Base-by-base conservation (phyloP, 2,888 invertebrate species). In the Agrotis clavis region DNA sequence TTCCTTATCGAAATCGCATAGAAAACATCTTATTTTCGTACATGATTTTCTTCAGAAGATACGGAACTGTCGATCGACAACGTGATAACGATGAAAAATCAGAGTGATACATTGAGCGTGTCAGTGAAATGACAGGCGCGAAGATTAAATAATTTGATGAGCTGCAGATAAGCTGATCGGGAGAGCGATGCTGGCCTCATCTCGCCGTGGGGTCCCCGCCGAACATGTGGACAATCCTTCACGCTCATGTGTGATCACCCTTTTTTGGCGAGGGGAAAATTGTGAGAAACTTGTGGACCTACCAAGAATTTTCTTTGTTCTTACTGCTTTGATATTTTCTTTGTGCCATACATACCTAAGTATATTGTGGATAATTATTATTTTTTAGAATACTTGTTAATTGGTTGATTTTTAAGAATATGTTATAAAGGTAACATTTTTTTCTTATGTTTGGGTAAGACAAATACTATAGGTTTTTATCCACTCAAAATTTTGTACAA, bases 141-240 rank as follows among this genome's bases (percentile, higher is more conserved):
- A 87, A 90, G 89, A 89, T 87, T 87, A 90, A 86, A 89, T 90
- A 90, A 90, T 90, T 94, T 94, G 95, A 96, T 96, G 93, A 90
- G 90, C 89, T 79, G 79, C 86, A 89, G 95, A 95, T 95, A 95
- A 94, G 91, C 90, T 89, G 91, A 90, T 91, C 88, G 90, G 81
- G 65, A 79, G 83, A 82, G 75, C 85, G 86, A 81, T 73, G 86
- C 86, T 89, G 86, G 89, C 89, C 89, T 88, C 90, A 90, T 91
- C 90, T 87, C 90, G 83, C 90, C 87, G 84, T 87, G 90, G 92
- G 92, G 92, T 85, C 88, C 89, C 89, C 84, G 87, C 84, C 88
- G 92, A 95, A 96, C 96, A 96, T 96, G 96, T 96, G 96, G 96
- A 96, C 96, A 96, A 96, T 96, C 95, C 95, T 96, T 95, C 95